These are phyloP conservation scores for Phycodurus eques DNA, from an alignment of 2,113 vertebrate genomes.

Conservation along the genomic window DNA sequence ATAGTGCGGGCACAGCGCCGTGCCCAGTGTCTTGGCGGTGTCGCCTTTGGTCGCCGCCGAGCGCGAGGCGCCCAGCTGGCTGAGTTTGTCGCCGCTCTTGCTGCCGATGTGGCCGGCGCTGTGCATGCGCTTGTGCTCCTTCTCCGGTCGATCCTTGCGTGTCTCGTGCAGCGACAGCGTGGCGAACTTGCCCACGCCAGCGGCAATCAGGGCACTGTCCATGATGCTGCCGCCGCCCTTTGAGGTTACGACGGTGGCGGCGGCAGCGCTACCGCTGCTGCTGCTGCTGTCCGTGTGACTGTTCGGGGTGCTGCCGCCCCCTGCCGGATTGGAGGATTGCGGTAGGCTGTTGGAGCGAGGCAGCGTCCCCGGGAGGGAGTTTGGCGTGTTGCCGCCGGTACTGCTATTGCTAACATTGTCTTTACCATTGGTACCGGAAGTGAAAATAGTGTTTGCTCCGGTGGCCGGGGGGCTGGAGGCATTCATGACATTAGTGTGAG, in stretches of 20 bases:
- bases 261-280: conserved; percentile 67
- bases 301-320: conserved; percentile 66
- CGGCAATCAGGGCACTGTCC: conserved; percentile 84
- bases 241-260: conserved; percentile 75
- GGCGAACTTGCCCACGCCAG: conserved; percentile 94
- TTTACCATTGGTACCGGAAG: conserved; percentile 66
- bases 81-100: conserved; percentile 99
- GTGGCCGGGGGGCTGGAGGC: conserved; percentile 83
- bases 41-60: conserved; percentile 81
- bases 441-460: conserved; percentile 21
- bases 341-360: conserved; percentile 98
- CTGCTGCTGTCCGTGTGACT: conserved; percentile 80
- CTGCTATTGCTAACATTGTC: conserved; percentile 70
- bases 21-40: conserved; percentile 93
- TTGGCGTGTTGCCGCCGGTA: conserved; percentile 74
- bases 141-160: conserved; percentile 90
- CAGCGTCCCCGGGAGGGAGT: conserved; percentile 83
- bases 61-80: conserved; percentile 80
- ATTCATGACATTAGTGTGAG: conserved; percentile 98
- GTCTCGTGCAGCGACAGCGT: conserved; percentile 92
- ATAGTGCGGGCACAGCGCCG: conserved; percentile 91
- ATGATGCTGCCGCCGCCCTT: conserved; percentile 81
- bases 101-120: conserved; percentile 98
- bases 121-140: conserved; percentile 98
- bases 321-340: conserved; percentile 77